Evolutionary conservation across 2,797 vertebrate species (phyloP), one percentile per base, ranked within the genome.

Genomic region (Platalea minor): DNA sequence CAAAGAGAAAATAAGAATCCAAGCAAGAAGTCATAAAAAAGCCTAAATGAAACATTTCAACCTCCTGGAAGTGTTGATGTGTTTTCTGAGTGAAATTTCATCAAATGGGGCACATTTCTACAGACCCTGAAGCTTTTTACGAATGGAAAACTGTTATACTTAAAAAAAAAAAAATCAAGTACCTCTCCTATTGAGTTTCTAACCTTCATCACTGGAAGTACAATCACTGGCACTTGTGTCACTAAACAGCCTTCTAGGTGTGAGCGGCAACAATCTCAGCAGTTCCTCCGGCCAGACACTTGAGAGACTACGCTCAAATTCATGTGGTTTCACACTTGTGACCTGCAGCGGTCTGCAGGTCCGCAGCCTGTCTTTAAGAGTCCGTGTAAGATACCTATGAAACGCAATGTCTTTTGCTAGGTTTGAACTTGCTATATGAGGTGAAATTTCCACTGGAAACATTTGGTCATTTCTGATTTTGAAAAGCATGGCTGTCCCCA

Each of bases 51-150:
- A 93, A 80, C 29, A 78, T 85, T 93, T 95, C 51, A 88, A 85
- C 60, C 56, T 88, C 28, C 53, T 95, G 75, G 64, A 95, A 84
- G 43, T 48, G 82, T 78, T 92, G 81, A 93, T 94, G 46, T 64
- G 61, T 91, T 95, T 93, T 88, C 89, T 69, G 79, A 88, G 50
- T 81, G 54, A 89, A 92, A 93, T 86, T 95, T 90, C 76, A 69
- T 95, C 85, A 94, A 78, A 91, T 25, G 16, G 26, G 89, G 25
- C 54, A 91, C 50, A 73, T 88, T 95, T 91, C 61, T 77, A 69
- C 41, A 81, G 61, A 75, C 61, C 54, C 73, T 85, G 79, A 83
- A 94, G 91, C 79, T 94, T 93, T 79, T 90, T 91, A 89, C 13
- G 18, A 91, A 86, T 7, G 21, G 61, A 95, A 94, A 93, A 91